Evolutionary conservation across 2,797 vertebrate genomes (phyloP).

Genomic region (Fistularia commersonii): DNA sequence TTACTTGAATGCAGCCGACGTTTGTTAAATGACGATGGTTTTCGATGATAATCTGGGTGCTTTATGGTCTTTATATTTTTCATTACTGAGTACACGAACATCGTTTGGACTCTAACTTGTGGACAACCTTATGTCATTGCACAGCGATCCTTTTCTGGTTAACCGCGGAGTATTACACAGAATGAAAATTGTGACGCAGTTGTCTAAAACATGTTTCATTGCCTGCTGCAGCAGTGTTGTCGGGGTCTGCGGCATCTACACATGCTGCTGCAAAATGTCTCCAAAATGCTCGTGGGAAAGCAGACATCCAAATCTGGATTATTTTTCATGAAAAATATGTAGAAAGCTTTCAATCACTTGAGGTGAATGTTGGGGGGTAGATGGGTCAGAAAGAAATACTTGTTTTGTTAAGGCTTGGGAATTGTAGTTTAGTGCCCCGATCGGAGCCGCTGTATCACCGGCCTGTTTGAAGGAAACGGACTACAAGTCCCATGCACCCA

Average conservation of each 20-base stretch:
- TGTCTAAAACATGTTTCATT: constrained; percentile 71
- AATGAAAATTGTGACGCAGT: constrained; percentile 85
- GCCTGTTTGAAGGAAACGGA: constrained; percentile 53
- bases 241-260: constrained; percentile 36
- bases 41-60: constrained; percentile 42
- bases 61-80: constrained; percentile 20
- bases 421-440: constrained; percentile 63
- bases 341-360: constrained; percentile 71
- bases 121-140: constrained; percentile 7
- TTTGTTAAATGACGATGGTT: constrained; percentile 30
- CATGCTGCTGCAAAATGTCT: constrained; percentile 30
- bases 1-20: constrained; percentile 27
- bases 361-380: constrained; percentile 69
- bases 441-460: neutral
- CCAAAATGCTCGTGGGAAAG: constrained; percentile 9
- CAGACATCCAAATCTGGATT: constrained; percentile 9
- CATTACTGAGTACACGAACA: neutral
- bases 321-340: constrained; percentile 35
- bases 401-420: constrained; percentile 63
- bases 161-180: constrained; percentile 70
- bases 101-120: constrained; percentile 22
- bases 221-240: constrained; percentile 46
- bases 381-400: constrained; percentile 70
- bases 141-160: constrained; percentile 59
- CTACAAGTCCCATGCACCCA: constrained; percentile 74